Evolutionary conservation across 2,113 vertebrate genomes (phyloP).

Genomic region (Phodopus roborovskii): DNA sequence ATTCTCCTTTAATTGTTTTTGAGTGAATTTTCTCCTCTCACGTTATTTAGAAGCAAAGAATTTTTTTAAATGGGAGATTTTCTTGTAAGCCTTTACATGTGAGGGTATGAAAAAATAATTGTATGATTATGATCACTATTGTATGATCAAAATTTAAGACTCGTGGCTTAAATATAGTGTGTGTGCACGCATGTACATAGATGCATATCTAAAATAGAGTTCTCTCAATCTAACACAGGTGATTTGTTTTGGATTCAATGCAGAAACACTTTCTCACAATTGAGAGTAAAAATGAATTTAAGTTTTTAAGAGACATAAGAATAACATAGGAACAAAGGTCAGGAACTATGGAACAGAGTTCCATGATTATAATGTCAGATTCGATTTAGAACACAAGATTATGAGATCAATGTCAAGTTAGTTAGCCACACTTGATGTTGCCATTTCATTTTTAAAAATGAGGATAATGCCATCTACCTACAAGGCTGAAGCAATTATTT

Average conservation of each 20-base stretch:
- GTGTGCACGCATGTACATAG: neutral
- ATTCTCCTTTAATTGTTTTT: conserved; percentile 19
- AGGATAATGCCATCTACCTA: neutral
- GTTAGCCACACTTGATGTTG: neutral
- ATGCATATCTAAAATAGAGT: neutral
- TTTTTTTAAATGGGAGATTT: neutral
- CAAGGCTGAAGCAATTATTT: neutral
- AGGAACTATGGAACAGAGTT: neutral
- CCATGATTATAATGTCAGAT: conserved; percentile 29
- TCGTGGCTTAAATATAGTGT: neutral
- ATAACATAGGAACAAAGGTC: neutral
- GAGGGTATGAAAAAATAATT: neutral
- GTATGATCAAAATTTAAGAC: conserved; percentile 7
- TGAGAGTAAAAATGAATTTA: neutral
- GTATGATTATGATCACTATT: neutral
- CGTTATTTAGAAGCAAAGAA: conserved; percentile 10
- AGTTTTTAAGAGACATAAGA: neutral
- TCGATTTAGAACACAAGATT: neutral
- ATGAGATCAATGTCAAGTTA: neutral
- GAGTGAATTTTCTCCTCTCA: neutral
- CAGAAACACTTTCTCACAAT: neutral
- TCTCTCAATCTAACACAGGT: neutral
- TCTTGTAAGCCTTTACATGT: neutral
- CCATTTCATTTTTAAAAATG: neutral
- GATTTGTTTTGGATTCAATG: conserved; percentile 22